Percentiles rank a stretch among this genome's conserved stretches.
phyloP scores from a whole-genome alignment of 1,140 invertebrate genomes.

The Drosophila ironensis region DNA sequence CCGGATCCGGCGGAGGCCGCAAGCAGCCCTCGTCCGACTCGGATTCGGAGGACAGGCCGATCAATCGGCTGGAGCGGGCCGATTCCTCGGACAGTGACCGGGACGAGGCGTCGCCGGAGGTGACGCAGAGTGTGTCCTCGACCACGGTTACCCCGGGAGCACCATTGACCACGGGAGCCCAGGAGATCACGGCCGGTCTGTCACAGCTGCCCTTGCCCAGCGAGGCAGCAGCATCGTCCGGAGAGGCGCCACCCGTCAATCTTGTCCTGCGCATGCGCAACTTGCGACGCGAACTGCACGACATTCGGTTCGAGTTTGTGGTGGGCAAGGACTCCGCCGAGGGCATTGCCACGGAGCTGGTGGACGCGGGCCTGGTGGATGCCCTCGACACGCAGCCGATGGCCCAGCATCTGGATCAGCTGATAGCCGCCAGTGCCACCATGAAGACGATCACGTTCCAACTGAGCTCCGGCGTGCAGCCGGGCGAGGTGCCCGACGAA shows the following conservation, averaged over 20 bases:
- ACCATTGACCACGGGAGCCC: conserved; percentile 4
- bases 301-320: conserved; percentile 98
- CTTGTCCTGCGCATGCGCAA: conserved; percentile 94
- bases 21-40: conserved; percentile 80
- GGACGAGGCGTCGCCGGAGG: conserved; percentile 70
- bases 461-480: conserved; percentile 87
- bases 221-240: conserved; percentile 34
- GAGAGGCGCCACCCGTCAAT: conserved; percentile 84
- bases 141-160: conserved; percentile 51
- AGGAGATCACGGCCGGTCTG: conserved; percentile 54
- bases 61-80: conserved; percentile 83
- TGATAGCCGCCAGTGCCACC: conserved; percentile 88
- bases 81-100: conserved; percentile 84
- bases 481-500: conserved; percentile 94
- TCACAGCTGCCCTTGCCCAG: conserved; percentile 63
- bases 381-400: conserved; percentile 95
- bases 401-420: conserved; percentile 94
- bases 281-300: conserved; percentile 94
- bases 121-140: conserved; percentile 63
- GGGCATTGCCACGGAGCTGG: conserved; percentile 96
- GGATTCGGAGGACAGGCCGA: conserved; percentile 83
- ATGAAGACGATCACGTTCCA: conserved; percentile 93
- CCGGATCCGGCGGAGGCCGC: conserved; percentile 45
- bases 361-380: conserved; percentile 96
- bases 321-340: conserved; percentile 95